Percentiles rank a stretch among this genome's conserved stretches.
These are phyloP conservation scores for Zaprionus ghesquierei DNA, from an alignment of 1,140 invertebrate species.

Conservation along the genomic window DNA sequence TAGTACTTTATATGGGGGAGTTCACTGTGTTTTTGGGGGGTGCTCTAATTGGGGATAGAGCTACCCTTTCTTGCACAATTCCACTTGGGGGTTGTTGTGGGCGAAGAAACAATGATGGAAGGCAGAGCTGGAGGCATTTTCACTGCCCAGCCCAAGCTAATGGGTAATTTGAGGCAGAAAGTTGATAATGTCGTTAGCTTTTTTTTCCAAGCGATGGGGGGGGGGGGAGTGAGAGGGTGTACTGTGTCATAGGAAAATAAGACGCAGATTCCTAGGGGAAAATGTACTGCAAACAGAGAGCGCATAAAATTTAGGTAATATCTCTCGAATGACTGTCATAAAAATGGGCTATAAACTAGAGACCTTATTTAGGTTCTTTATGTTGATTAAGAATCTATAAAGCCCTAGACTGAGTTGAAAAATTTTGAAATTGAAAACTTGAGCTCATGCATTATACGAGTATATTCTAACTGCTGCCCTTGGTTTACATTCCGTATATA, in stretches of 20 bases:
- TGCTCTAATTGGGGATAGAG: slow-evolving; percentile 49
- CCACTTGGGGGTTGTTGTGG: slow-evolving; percentile 20
- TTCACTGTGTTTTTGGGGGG: slow-evolving; percentile 26
- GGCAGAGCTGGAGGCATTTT: neutral
- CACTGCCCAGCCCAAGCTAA: slow-evolving; percentile 1
- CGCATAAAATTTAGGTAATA: neutral
- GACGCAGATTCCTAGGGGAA: neutral
- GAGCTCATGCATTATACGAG: no score
- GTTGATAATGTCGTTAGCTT: slow-evolving; percentile 31
- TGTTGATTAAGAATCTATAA: neutral
- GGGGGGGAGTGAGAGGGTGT: neutral
- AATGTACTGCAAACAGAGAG: neutral
- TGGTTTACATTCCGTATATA: no score
- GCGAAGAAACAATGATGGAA: slow-evolving; percentile 21
- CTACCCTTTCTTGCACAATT: slow-evolving; percentile 12
- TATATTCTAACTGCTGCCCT: no score
- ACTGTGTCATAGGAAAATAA: neutral
- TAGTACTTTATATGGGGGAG: no score
- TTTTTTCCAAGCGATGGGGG: neutral
- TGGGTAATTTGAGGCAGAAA: neutral
- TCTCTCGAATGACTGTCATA: neutral
- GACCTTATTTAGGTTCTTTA: neutral
- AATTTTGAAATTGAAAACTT: no score
- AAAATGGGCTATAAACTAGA: neutral
- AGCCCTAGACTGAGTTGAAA: neutral